A percentile compares a stretch with the other conserved stretches of the same genome.
phyloP scores from a whole-genome alignment of 2,113 vertebrate species.

The Phalacrocorax pelagicus region DNA sequence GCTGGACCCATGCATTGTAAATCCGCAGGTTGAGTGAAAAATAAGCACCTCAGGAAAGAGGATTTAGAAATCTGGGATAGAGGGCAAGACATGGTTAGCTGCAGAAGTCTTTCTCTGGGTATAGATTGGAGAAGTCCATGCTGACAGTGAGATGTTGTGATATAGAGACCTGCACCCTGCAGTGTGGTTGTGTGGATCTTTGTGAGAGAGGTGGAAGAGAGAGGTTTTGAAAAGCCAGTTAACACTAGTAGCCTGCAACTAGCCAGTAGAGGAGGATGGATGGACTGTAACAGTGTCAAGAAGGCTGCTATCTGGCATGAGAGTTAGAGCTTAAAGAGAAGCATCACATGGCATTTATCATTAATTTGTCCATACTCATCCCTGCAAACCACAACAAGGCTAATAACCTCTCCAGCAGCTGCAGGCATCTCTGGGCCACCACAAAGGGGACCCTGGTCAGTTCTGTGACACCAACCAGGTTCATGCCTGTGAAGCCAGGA shows the following conservation, averaged over 20 bases:
- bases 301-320: background rate
- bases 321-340: background rate
- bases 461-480: background rate
- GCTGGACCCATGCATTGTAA: background rate
- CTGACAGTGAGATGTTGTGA: background rate
- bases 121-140: background rate
- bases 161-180: background rate
- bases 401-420: background rate
- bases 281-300: background rate
- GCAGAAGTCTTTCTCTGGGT: background rate
- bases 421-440: background rate
- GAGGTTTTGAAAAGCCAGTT: background rate
- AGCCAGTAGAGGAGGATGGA: background rate
- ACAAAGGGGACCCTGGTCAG: background rate
- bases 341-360: background rate
- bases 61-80: background rate
- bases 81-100: background rate
- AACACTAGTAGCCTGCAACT: too few relatives aligned
- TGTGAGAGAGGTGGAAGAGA: background rate
- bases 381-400: background rate
- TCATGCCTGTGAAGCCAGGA: slow-evolving; percentile 16
- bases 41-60: background rate
- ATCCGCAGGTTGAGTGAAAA: background rate
- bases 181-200: background rate
- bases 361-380: background rate